phyloP scores from a whole-genome alignment of 1,140 invertebrate species.

The Paramacrobiotus metropolitanus region DNA sequence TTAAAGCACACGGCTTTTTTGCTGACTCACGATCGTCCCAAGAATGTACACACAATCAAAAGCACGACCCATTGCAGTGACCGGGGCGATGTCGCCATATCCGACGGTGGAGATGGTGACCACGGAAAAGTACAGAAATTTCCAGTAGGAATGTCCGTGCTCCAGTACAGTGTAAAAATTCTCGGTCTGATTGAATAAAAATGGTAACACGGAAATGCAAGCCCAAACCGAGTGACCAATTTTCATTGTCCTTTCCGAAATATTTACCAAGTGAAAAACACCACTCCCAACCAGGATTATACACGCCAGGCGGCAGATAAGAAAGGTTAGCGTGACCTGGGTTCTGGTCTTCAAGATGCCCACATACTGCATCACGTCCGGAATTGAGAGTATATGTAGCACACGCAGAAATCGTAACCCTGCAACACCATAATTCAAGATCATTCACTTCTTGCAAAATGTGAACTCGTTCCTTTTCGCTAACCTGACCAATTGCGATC shows the following conservation, averaged over 20 bases:
- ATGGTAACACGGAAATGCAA: too few relatives aligned
- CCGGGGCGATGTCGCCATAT: conserved; percentile 20
- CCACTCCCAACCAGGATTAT: not conserved
- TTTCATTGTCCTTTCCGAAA: too few relatives aligned
- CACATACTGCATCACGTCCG: not conserved
- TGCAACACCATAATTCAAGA: too few relatives aligned
- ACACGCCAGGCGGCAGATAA: not conserved
- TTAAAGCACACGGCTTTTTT: too few relatives aligned
- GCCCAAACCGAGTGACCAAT: too few relatives aligned
- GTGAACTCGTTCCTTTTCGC: too few relatives aligned
- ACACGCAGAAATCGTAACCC: not conserved
- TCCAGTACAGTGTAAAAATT: not conserved
- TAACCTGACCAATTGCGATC: not conserved
- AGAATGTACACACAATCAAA: too few relatives aligned
- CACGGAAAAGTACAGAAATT: conserved; percentile 19
- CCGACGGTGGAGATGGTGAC: conserved; percentile 23
- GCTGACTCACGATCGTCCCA: too few relatives aligned
- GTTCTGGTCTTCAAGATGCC: not conserved
- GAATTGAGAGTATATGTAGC: not conserved
- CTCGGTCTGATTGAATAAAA: too few relatives aligned
- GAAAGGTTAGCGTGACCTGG: not conserved
- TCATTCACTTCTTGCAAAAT: too few relatives aligned
- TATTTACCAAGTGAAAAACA: not conserved
- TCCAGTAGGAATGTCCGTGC: not conserved
- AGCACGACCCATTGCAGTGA: conserved; percentile 16